Conservation (phyloP, 1,140 invertebrate genomes). For the Ectropis grisescens region DNA sequence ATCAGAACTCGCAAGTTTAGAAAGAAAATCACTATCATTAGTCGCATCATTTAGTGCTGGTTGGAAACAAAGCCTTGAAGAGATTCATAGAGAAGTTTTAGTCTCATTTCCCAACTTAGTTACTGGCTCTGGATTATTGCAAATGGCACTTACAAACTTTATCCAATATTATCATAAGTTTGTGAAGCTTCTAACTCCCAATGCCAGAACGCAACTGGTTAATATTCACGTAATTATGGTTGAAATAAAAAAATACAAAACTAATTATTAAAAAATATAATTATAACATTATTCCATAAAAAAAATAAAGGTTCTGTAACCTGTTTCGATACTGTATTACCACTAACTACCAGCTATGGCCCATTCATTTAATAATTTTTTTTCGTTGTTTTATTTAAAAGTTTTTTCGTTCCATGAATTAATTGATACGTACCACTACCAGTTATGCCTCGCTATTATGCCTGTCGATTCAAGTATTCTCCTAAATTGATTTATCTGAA, state of each 20-base stretch:
- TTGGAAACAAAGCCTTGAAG: conserved; percentile 96
- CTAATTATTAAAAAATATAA: conserved; percentile 82
- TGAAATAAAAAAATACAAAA: conserved; percentile 99
- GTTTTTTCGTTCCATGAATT: too few species aligned
- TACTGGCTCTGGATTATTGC: conserved; percentile 92
- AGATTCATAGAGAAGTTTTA: conserved; percentile 94
- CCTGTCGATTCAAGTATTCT: too few species aligned
- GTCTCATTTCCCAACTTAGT: conserved; percentile 96
- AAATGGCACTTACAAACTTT: conserved; percentile 94
- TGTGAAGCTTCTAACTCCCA: conserved; percentile 93
- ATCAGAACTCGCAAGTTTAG: conserved; percentile 85
- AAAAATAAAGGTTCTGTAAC: too few species aligned
- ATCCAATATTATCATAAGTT: conserved; percentile 99
- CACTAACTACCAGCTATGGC: too few species aligned
- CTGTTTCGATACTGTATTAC: too few species aligned
- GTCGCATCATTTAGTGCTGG: conserved; percentile 91
- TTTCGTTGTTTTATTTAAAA: too few species aligned
- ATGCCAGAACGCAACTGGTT: conserved; percentile 90
- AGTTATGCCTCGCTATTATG: too few species aligned
- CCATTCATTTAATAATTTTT: too few species aligned
- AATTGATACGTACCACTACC: too few species aligned
- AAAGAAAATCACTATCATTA: conserved; percentile 85
- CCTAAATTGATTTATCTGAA: too few species aligned
- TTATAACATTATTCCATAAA: too few species aligned
- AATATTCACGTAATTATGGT: conserved; percentile 99